phyloP scores from a whole-genome alignment of 2,113 vertebrate genomes.

The Junco hyemalis region DNA sequence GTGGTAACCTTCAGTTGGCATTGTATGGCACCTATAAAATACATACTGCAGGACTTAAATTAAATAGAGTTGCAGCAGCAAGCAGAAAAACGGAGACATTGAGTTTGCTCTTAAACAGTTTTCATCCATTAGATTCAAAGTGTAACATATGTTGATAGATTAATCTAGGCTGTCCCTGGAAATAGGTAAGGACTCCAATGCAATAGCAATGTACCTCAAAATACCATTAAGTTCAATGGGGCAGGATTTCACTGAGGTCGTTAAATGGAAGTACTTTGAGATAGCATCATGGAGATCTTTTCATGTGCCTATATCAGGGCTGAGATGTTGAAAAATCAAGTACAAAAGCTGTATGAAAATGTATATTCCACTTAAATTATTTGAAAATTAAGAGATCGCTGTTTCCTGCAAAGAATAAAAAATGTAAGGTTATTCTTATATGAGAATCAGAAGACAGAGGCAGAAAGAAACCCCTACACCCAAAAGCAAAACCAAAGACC shows the following conservation, averaged over 20 bases:
- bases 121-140: background rate
- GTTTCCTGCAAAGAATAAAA: background rate
- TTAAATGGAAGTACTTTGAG: background rate
- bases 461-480: rapidly evolving
- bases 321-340: background rate
- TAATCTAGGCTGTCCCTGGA: background rate
- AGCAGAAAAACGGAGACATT: background rate
- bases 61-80: background rate
- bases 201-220: background rate
- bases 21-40: background rate
- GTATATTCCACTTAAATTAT: background rate
- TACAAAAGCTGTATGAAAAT: background rate
- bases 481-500: background rate
- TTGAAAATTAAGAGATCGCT: background rate
- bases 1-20: slow-evolving; percentile 28
- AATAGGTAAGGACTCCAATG: background rate
- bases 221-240: background rate
- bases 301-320: background rate
- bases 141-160: background rate
- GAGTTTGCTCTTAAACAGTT: background rate
- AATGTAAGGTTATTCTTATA: background rate
- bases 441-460: background rate
- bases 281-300: background rate
- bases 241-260: background rate
- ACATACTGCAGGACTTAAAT: background rate